Base-by-base conservation (phyloP, 2,888 invertebrate species). In the Sussaba pulchella region DNA sequence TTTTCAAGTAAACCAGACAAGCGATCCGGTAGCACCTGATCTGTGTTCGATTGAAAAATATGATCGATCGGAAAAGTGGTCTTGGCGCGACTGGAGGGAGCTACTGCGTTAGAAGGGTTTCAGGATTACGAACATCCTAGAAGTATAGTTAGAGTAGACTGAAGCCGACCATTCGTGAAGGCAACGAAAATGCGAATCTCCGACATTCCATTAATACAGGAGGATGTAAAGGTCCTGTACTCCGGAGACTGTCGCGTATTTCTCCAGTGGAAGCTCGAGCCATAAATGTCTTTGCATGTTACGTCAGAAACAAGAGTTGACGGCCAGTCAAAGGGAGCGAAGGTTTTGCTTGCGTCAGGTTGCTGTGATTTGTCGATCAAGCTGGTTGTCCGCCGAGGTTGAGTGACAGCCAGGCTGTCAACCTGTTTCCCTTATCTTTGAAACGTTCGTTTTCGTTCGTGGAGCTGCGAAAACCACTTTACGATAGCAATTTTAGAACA, bases 381-480 rank as follows among this genome's bases (percentile, higher is more conserved):
- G n/a, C n/a, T n/a, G n/a, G n/a, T n/a, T n/a, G n/a, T n/a, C n/a
- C n/a, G n/a, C n/a, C n/a, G n/a, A 47, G 36, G 31, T 12, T 66
- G 36, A 50, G 19, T 21, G 36, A 50, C 47, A 24, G 26, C 24
- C 26, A 14, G n/a, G 10, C 17, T 26, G 14, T 17, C 14, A 52
- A 21, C 50, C 39, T 47, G 39, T 52, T 67, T 14, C 1, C 47
- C 17, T 24, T 39, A n/a, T 9, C 5, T 14, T 6, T 36, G 52
- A 39, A n/a, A 21, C 52, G 36, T 36, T 52, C 39, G 52, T 39
- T 14, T 0, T 6, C 19, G 21, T 17, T n/a, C 36, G 14, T 19
- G 36, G 50, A 24, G 52, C 52, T 52, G 39, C 4, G 19, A 50
- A 66, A 36, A 21, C 39, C 36, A 39, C 67, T 67, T 67, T 69